A percentile compares a stretch with the other conserved stretches of the same genome.
Evolutionary conservation across 1,140 invertebrate species (phyloP).

Genomic region (Camponotus vicinus): DNA sequence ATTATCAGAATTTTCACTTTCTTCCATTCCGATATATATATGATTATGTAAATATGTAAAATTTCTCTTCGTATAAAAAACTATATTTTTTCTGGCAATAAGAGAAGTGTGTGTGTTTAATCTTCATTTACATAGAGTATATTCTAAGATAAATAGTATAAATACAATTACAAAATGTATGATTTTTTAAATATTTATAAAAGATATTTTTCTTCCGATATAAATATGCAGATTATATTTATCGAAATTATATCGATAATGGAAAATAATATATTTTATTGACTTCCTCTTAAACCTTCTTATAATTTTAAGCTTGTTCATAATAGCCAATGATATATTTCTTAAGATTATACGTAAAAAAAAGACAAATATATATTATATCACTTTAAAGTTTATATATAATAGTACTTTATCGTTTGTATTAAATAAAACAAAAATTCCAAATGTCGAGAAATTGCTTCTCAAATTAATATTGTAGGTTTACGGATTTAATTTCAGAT

Average conservation of each 20-base stretch:
- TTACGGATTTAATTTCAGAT: too few species aligned
- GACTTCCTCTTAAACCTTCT: background rate
- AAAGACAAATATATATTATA: background rate
- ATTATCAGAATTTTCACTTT: background rate
- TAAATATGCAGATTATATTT: background rate
- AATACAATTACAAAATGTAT: background rate
- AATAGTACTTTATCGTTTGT: background rate
- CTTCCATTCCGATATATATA: background rate
- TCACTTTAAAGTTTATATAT: background rate
- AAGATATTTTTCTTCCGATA: background rate
- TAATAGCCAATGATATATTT: background rate
- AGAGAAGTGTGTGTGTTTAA: too few species aligned
- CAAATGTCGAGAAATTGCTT: background rate
- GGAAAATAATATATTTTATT: slow-evolving; percentile 4
- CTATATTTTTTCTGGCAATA: background rate
- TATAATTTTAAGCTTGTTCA: background rate
- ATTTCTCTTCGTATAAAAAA: background rate
- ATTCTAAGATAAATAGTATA: background rate
- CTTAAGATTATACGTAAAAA: background rate
- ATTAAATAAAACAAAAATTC: background rate
- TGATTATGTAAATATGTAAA: too few species aligned
- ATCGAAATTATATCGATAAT: background rate
- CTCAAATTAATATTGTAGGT: background rate
- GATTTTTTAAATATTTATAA: background rate
- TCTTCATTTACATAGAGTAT: background rate